Evolutionary conservation across 2,888 invertebrate species (phyloP).

Genomic region (Drosophila neutralis): DNA sequence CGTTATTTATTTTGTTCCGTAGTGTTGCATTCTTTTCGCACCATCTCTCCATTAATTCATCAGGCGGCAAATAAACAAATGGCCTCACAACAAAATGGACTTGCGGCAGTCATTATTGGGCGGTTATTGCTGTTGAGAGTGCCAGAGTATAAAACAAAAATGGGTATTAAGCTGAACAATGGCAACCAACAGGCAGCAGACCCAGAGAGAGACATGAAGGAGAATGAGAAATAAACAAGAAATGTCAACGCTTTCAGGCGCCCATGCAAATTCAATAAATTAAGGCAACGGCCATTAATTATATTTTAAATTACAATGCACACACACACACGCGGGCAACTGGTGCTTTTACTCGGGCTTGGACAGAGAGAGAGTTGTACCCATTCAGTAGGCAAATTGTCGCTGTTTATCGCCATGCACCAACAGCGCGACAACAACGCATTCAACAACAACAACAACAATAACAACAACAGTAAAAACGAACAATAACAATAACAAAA

Average conservation of each 20-base stretch:
- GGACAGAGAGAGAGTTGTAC: conserved; percentile 64
- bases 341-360: conserved; percentile 28
- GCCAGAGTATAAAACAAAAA: conserved; percentile 47
- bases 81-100: conserved; percentile 63
- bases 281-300: conserved; percentile 78
- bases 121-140: conserved; percentile 48
- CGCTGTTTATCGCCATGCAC: conserved; percentile 78
- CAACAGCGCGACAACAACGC: conserved; percentile 50
- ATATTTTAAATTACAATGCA: conserved; percentile 80
- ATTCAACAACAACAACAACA: conserved; percentile 31
- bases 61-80: conserved; percentile 67
- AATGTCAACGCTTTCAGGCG: conserved; percentile 52
- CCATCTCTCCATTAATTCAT: conserved; percentile 71
- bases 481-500: conserved; percentile 33
- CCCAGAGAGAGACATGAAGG: conserved; percentile 5
- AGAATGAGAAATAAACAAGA: conserved; percentile 40
- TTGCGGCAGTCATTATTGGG: conserved; percentile 77
- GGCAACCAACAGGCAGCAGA: conserved; percentile 23
- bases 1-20: conserved; percentile 36
- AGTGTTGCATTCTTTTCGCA: conserved; percentile 20
- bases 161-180: conserved; percentile 66
- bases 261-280: conserved; percentile 80
- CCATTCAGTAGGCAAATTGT: conserved; percentile 78
- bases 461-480: conserved; percentile 18
- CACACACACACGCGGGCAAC: conserved; percentile 29